Evolutionary conservation across 2,113 vertebrate genomes (phyloP).

Genomic region (Sialia sialis): DNA sequence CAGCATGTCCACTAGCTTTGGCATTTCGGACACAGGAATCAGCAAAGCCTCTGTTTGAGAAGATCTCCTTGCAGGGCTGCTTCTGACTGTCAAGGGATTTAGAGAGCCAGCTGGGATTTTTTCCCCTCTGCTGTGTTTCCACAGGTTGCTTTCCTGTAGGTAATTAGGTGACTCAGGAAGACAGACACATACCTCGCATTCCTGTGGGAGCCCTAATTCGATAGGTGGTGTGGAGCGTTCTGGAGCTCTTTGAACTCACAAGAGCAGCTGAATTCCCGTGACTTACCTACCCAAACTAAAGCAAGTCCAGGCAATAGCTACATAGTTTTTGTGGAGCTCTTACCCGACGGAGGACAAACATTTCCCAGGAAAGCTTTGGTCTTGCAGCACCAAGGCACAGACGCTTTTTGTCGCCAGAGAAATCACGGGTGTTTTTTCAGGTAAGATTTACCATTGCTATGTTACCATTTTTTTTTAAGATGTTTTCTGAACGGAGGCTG

Average conservation of each 20-base stretch:
- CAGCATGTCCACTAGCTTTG: neutral
- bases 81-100: neutral
- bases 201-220: neutral
- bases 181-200: neutral
- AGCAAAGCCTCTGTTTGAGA: neutral
- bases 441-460: conserved; percentile 38
- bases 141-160: neutral
- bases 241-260: conserved; percentile 58
- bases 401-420: neutral
- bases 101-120: neutral
- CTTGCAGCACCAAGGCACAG: neutral
- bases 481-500: neutral
- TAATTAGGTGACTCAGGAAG: conserved; percentile 56
- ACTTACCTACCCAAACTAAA: conserved; percentile 65
- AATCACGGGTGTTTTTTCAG: neutral
- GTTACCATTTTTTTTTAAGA: neutral
- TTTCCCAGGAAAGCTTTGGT: conserved; percentile 34
- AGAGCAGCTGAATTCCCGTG: conserved; percentile 63
- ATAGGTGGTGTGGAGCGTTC: conserved; percentile 42
- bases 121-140: neutral
- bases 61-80: neutral
- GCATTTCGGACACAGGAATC: neutral
- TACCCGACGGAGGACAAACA: conserved; percentile 9
- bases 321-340: conserved; percentile 70
- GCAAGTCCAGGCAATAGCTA: conserved; percentile 77